Percentiles rank a stretch among this genome's conserved stretches.
Evolutionary conservation across 2,888 invertebrate species (phyloP).

Genomic region (Maniola hyperantus): DNA sequence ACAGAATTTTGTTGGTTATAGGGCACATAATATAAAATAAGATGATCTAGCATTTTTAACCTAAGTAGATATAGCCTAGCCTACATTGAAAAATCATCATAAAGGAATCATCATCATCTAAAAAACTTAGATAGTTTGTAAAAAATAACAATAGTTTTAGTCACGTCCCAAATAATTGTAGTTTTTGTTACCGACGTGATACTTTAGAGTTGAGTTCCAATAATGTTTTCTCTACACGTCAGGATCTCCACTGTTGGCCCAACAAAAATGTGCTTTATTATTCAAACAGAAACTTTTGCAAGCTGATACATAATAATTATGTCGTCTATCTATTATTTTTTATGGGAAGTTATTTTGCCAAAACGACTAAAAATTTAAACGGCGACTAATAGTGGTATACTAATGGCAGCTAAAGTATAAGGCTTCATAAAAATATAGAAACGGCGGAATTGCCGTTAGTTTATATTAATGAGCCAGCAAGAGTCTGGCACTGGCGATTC

Average conservation of each 20-base stretch:
- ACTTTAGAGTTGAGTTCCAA: neutral
- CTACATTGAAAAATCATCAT: neutral
- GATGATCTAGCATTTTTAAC: neutral
- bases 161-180: constrained; percentile 11
- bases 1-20: too few relatives aligned
- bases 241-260: neutral
- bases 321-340: too few relatives aligned
- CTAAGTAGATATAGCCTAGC: neutral
- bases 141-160: constrained; percentile 13
- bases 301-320: too few relatives aligned
- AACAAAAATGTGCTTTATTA: neutral
- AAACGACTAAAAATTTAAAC: too few relatives aligned
- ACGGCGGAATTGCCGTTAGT: too few relatives aligned
- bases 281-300: too few relatives aligned
- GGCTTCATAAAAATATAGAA: too few relatives aligned
- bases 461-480: too few relatives aligned
- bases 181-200: constrained; percentile 16
- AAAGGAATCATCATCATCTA: neutral
- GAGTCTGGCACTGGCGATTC: too few relatives aligned
- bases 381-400: too few relatives aligned
- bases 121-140: neutral
- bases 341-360: too few relatives aligned
- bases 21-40: neutral
- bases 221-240: neutral
- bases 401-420: too few relatives aligned